Evolutionary conservation across 2,113 vertebrate species (phyloP), one percentile per base, ranked within the genome.

Genomic region (Nettapus auritus): DNA sequence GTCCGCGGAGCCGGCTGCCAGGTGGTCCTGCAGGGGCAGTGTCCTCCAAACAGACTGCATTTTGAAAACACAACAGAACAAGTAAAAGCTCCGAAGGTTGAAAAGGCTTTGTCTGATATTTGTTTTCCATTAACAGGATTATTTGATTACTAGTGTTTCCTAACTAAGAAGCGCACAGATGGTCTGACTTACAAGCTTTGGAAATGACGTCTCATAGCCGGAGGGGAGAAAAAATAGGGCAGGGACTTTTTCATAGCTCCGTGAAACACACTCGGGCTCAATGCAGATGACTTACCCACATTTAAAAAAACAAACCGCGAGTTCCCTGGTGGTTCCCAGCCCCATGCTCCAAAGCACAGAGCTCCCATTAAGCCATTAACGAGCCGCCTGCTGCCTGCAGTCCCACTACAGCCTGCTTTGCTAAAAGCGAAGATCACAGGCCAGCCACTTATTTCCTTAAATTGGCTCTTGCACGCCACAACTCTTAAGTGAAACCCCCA

Each of bases 101-200:
- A 87, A 92, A 94, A 94, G 69, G 57, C 81, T 96, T 93, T 89
- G 94, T 89, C 83, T 94, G 66, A 86, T 89, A 91, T 66, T 92
- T 96, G 80, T 94, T 96, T 95, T 88, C 69, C 62, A 73, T 88
- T 95, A 93, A 88, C 16, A 64, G 76, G 40, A 85, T 89, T 94
- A 87, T 92, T 88, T 95, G 92, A 87, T 92, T 75, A 62, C 36
- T 38, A 68, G 77, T 69, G 85, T 96, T 94, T 95, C 88, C 91
- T 81, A 83, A 96, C 91, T 83, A 81, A 91, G 94, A 91, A 96
- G 52, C 20, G 85, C 91, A 91, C 96, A 96, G 95, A 96, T 94
- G 94, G 95, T 86, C 89, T 89, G 87, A 94, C 48, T 92, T 96
- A 82, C 20, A 68, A 91, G 91, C 93, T 94, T 94, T 82, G 86